phyloP scores from a whole-genome alignment of 2,113 vertebrate genomes.

The Polypterus senegalus region DNA sequence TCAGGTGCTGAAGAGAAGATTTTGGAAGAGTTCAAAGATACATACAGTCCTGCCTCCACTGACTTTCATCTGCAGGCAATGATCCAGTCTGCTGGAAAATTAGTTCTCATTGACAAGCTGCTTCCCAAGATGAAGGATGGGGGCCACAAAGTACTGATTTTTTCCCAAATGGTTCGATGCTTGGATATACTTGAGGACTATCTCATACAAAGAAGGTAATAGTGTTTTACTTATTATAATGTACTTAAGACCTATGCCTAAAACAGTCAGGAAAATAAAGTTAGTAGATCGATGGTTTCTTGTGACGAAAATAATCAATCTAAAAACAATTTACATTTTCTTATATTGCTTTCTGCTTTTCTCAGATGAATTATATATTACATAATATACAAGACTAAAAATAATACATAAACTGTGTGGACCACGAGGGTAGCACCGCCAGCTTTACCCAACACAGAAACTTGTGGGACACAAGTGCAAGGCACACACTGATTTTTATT shows the following conservation, averaged over 20 bases:
- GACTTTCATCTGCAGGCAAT: slow-evolving; percentile 97
- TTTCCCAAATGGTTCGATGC: slow-evolving; percentile 97
- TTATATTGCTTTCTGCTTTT: too few relatives aligned
- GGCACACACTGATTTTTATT: too few relatives aligned
- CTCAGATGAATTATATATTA: too few relatives aligned
- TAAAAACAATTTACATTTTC: neutral
- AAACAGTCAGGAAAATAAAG: too few relatives aligned
- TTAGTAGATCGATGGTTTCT: neutral
- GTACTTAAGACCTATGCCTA: too few relatives aligned
- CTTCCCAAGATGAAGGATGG: slow-evolving; percentile 98
- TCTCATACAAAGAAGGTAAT: slow-evolving; percentile 92
- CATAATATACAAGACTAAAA: too few relatives aligned
- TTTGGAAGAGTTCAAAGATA: slow-evolving; percentile 88
- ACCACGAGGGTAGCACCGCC: too few relatives aligned
- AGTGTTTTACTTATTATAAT: neutral
- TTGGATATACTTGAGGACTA: slow-evolving; percentile 97
- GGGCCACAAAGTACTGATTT: slow-evolving; percentile 95
- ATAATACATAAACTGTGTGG: too few relatives aligned
- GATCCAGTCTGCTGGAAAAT: slow-evolving; percentile 94
- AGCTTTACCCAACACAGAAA: too few relatives aligned
- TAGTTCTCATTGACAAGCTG: slow-evolving; percentile 95
- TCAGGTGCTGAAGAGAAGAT: slow-evolving; percentile 96
- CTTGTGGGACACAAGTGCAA: too few relatives aligned
- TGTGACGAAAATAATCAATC: neutral
- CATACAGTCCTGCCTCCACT: slow-evolving; percentile 63